Conservation (phyloP, 2,113 vertebrate species). For the Myanophis thanlyinensis region DNA sequence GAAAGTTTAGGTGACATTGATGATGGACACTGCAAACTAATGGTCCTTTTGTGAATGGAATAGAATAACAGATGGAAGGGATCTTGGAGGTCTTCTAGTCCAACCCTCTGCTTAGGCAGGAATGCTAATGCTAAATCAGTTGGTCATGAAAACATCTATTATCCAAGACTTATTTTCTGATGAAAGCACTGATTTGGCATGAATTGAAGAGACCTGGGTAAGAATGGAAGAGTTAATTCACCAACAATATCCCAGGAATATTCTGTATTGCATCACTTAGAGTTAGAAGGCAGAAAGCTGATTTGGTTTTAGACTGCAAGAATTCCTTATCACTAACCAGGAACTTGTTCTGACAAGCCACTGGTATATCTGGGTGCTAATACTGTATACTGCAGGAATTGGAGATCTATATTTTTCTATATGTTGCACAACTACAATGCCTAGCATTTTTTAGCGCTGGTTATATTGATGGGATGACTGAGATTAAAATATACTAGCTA, state of each 20-base stretch:
- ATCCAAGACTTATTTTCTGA: not conserved
- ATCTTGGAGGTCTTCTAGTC: too few species aligned
- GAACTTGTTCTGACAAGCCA: not conserved
- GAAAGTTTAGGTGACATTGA: not conserved
- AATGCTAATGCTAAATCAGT: not conserved
- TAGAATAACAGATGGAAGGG: too few species aligned
- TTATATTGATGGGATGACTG: not conserved
- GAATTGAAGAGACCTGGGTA: not conserved
- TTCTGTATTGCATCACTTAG: not conserved
- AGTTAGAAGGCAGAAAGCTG: not conserved
- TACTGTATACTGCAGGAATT: not conserved
- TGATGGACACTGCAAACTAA: not conserved
- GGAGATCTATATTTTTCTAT: not conserved
- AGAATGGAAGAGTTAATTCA: not conserved
- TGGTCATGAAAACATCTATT: not conserved
- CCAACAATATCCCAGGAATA: not conserved
- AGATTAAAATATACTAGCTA: not conserved
- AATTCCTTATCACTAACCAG: not conserved
- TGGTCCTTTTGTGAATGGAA: too few species aligned
- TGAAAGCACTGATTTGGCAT: not conserved
- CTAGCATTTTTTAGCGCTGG: not conserved
- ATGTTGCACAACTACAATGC: not conserved
- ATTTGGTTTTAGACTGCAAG: not conserved
- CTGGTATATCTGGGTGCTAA: not conserved
- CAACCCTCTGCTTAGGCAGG: too few species aligned